phyloP scores from a whole-genome alignment of 2,797 vertebrate species.

The Cercopithecus mitis region DNA sequence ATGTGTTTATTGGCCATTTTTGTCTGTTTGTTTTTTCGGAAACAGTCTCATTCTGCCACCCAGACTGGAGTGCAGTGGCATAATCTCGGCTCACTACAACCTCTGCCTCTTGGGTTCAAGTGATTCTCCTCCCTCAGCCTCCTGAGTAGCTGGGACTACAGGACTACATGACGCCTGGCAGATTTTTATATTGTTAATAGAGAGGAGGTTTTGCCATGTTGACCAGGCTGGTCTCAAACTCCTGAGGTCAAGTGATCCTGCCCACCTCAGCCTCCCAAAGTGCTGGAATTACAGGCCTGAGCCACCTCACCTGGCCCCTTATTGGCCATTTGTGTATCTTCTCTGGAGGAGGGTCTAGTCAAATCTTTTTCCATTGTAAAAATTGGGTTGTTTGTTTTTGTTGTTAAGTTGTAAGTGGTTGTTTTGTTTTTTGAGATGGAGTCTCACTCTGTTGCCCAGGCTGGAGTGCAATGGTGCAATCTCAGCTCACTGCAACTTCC shows the following conservation, averaged over 20 bases:
- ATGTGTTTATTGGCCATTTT: background rate
- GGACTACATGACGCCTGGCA: accelerated
- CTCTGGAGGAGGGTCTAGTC: background rate
- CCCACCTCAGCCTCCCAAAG: background rate
- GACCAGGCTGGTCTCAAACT: background rate
- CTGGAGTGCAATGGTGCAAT: background rate
- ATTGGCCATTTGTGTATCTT: background rate
- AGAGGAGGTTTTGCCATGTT: background rate
- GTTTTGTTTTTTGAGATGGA: background rate
- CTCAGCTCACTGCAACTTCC: background rate
- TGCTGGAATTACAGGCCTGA: background rate
- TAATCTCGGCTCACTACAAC: background rate
- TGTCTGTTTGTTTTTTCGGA: background rate
- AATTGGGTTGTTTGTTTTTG: background rate
- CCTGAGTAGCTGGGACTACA: background rate
- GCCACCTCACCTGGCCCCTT: background rate
- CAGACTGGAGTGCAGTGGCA: background rate
- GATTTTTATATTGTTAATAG: background rate
- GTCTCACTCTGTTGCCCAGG: background rate
- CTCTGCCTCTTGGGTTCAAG: background rate
- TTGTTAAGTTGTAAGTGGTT: background rate
- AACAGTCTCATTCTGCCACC: background rate
- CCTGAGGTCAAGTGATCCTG: background rate
- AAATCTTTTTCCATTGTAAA: background rate
- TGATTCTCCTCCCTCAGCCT: background rate